Evolutionary conservation across 2,113 vertebrate species (phyloP).

Genomic region (Brachyhypopomus gauderio): DNA sequence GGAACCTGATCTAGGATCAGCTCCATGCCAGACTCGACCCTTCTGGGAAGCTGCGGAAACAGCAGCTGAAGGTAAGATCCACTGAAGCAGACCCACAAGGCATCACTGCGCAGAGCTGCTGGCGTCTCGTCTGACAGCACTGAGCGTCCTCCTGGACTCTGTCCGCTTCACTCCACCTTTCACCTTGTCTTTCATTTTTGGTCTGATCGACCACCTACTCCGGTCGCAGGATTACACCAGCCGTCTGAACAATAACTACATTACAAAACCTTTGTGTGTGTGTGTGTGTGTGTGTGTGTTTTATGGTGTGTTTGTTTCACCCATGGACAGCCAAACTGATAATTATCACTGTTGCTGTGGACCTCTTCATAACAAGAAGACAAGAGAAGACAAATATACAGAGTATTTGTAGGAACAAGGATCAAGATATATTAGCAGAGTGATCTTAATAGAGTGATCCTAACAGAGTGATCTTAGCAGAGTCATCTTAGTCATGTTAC

Average conservation of each 20-base stretch:
- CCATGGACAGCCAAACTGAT: conserved; percentile 32
- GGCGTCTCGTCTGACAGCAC: too few relatives aligned
- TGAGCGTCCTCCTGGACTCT: background rate
- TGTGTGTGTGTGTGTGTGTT: background rate
- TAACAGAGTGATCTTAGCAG: background rate
- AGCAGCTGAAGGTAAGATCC: background rate
- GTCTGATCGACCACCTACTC: background rate
- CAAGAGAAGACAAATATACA: background rate
- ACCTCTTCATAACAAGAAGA: background rate
- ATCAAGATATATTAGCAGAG: background rate
- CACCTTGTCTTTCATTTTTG: background rate
- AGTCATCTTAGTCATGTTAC: too few relatives aligned
- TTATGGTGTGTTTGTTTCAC: conserved; percentile 41
- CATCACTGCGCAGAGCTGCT: too few relatives aligned
- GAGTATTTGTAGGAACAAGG: background rate
- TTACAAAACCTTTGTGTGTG: background rate
- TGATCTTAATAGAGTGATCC: background rate
- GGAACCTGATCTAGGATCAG: background rate
- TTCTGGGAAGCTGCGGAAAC: background rate
- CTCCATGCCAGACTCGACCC: background rate
- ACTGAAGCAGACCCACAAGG: background rate
- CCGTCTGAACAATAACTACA: background rate
- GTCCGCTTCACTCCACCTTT: background rate
- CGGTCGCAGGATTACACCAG: background rate
- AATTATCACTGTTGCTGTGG: background rate